Evolutionary conservation across 1,140 invertebrate genomes (phyloP), one percentile per base, ranked within the genome.

Genomic region (Choristoneura fumiferana): DNA sequence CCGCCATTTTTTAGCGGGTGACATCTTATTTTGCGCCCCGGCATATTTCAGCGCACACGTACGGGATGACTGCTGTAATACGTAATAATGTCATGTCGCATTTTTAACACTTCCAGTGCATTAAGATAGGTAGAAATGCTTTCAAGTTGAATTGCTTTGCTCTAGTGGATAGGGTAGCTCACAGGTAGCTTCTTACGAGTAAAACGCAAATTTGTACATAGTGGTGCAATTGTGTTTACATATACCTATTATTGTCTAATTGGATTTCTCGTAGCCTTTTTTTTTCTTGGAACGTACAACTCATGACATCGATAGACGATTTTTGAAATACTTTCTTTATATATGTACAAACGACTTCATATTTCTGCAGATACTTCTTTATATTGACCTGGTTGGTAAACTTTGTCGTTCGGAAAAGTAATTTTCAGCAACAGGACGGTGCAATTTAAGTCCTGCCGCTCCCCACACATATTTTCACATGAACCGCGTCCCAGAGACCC

Each of bases 1-100:
- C 13, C 57, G 63, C 71, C 69, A 74, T 74, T 74, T 74, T 70
- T 74, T 74, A 74, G 37, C 54, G 12, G 57, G 57, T 69, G 69
- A 71, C 72, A 71, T 64, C 65, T 71, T 69, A 75, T 75, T 71
- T 75, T 66, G 61, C 60, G 61, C 43, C 54, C 35, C 63, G 43
- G 33, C 52, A 62, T 65, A 64, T 64, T 67, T 65, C 52, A 49
- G 34, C 36, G 33, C 53, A 45, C 62, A 60, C 64, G 63, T 62
- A 36, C 49, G 9, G 15, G 53, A 60, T 62, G 60, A 62, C 34
- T 57, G 39, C 57, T 34, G 54, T 58, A 54, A 57, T 60, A 60
- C 36, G 57, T 65, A 54, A 65, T 57, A 54, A 60, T 57, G 56
- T 59, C 56, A 61, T 37, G 52, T 49, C 34, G 39, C 54, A 58